A percentile compares a stretch with the other conserved stretches of the same genome.
phyloP scores from a whole-genome alignment of 2,797 vertebrate species.

The Cirrhinus mrigala region DNA sequence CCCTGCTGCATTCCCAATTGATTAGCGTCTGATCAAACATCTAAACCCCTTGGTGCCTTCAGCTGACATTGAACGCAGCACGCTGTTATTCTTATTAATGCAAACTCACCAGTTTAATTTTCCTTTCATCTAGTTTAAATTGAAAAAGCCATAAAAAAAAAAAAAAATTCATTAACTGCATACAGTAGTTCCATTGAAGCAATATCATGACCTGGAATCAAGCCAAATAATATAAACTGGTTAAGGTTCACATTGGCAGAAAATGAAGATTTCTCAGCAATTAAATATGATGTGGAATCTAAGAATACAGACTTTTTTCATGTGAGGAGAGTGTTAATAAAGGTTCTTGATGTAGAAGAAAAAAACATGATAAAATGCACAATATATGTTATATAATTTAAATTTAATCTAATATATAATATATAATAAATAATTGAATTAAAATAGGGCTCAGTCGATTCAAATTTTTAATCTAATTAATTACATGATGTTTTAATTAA shows the following conservation, averaged over 20 bases:
- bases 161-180: not conserved
- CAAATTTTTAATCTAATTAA: too few species aligned
- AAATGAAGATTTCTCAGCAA: not conserved
- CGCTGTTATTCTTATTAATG: conserved; percentile 19
- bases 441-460: too few species aligned
- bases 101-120: conserved; percentile 33
- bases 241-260: conserved; percentile 34
- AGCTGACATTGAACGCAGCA: conserved; percentile 15
- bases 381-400: too few species aligned
- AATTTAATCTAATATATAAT: too few species aligned
- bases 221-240: conserved; percentile 18
- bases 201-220: conserved; percentile 38
- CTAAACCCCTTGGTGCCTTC: conserved; percentile 57
- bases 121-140: conserved; percentile 32
- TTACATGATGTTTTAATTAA: too few species aligned
- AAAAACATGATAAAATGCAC: too few species aligned
- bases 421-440: too few species aligned
- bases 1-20: conserved; percentile 54
- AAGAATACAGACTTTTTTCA: conserved; percentile 24
- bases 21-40: conserved; percentile 60
- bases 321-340: not conserved
- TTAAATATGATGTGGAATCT: not conserved
- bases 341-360: not conserved
- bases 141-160: not conserved
- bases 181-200: not conserved